Evolutionary conservation across 2,113 vertebrate genomes (phyloP).

Genomic region (human (Homo sapiens)): DNA sequence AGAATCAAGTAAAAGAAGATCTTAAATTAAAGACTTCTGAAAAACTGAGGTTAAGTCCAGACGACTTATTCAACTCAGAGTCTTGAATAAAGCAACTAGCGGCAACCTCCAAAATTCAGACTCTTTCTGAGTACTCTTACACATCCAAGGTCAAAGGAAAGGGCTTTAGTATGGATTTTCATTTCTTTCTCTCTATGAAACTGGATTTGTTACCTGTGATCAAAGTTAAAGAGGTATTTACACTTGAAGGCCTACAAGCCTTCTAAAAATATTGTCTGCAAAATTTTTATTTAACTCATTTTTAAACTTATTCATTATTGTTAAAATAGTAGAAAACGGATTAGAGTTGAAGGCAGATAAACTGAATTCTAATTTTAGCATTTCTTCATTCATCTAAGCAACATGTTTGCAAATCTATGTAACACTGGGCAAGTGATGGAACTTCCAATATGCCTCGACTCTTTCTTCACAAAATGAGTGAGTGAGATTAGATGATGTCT

Average conservation of each 20-base stretch:
- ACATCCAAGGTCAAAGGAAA: neutral
- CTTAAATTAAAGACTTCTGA: neutral
- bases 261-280: neutral
- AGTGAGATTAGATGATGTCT: neutral
- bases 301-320: neutral
- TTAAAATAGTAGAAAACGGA: neutral
- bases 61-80: neutral
- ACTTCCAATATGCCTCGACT: neutral
- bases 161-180: neutral
- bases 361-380: constrained; percentile 2
- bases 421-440: neutral
- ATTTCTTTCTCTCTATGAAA: neutral
- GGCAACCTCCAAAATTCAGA: neutral
- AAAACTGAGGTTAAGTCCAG: neutral
- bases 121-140: neutral
- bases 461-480: neutral
- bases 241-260: neutral
- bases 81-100: neutral
- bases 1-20: constrained; percentile 20
- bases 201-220: neutral
- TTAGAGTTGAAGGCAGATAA: neutral
- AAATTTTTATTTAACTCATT: neutral
- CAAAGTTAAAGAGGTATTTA: neutral
- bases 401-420: neutral
- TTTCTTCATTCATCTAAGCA: neutral